Percentiles rank a stretch among this genome's conserved stretches.
Conservation (phyloP, 2,113 vertebrate genomes). For the Clinocottus analis region DNA sequence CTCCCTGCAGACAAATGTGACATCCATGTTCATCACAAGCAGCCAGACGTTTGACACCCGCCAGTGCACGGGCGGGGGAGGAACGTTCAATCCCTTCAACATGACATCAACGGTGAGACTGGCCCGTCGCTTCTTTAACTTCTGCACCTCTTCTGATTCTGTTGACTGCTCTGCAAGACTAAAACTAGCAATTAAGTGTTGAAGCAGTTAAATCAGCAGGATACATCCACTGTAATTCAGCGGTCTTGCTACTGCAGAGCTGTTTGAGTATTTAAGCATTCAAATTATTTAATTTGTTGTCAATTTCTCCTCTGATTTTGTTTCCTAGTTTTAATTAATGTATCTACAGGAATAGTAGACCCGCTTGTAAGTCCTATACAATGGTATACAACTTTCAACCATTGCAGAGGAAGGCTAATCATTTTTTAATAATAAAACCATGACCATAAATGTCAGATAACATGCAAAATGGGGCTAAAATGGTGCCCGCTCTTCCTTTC, state of each 20-base stretch:
- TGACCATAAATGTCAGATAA: not conserved
- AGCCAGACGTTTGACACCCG: not conserved
- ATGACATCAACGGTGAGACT: slow-evolving; percentile 75
- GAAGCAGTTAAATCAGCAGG: not conserved
- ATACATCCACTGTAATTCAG: not conserved
- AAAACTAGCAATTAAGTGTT: not conserved
- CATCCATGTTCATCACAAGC: slow-evolving; percentile 69
- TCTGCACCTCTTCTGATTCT: not conserved
- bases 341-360: no score
- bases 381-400: not conserved
- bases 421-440: not conserved
- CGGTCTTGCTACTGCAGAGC: not conserved
- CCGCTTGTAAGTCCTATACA: not conserved
- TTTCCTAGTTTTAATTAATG: not conserved
- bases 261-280: not conserved
- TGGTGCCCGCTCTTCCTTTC: not conserved
- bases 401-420: not conserved
- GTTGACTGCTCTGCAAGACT: not conserved
- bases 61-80: slow-evolving; percentile 54
- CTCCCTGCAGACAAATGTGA: slow-evolving; percentile 47
- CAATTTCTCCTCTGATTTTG: not conserved
- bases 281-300: not conserved
- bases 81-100: slow-evolving; percentile 80
- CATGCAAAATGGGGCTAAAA: not conserved
- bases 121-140: not conserved